phyloP scores from a whole-genome alignment of 2,797 vertebrate species.

The Coregonus sp. region DNA sequence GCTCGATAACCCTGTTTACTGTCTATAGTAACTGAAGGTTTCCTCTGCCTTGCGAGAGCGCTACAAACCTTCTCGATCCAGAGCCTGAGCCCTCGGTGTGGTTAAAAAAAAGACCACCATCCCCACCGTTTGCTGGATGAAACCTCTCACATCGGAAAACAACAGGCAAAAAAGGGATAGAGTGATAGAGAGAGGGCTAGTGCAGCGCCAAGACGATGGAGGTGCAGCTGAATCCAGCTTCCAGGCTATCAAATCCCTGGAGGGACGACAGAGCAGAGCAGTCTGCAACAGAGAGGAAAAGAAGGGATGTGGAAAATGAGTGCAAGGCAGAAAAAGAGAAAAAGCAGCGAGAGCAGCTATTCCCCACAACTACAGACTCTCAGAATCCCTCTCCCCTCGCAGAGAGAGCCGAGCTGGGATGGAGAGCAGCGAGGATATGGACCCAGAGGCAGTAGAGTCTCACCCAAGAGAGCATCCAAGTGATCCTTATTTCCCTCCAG shows the following conservation, averaged over 20 bases:
- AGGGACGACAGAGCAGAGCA: slow-evolving; percentile 31
- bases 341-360: slow-evolving; percentile 28
- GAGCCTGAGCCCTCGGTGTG: slow-evolving; percentile 52
- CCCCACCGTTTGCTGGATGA: slow-evolving; percentile 34
- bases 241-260: slow-evolving; percentile 52
- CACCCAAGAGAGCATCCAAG: slow-evolving; percentile 32
- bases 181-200: slow-evolving; percentile 38
- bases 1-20: slow-evolving; percentile 38
- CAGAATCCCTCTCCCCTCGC: slow-evolving; percentile 39
- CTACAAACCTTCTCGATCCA: slow-evolving; percentile 61
- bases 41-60: slow-evolving; percentile 48
- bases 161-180: slow-evolving; percentile 28
- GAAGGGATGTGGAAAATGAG: slow-evolving; percentile 36
- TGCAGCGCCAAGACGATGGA: slow-evolving; percentile 34
- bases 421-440: neutral
- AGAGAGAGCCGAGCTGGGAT: neutral
- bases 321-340: slow-evolving; percentile 30
- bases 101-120: slow-evolving; percentile 50
- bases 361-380: slow-evolving; percentile 49
- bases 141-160: slow-evolving; percentile 15
- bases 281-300: slow-evolving; percentile 1
- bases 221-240: slow-evolving; percentile 53
- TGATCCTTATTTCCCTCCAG: slow-evolving; percentile 16
- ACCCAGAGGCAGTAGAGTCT: neutral
- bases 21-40: slow-evolving; percentile 33